Percentiles rank a stretch among this genome's conserved stretches.
These are phyloP conservation scores for Microcebus murinus DNA, from an alignment of 2,113 vertebrate species.

Conservation along the genomic window DNA sequence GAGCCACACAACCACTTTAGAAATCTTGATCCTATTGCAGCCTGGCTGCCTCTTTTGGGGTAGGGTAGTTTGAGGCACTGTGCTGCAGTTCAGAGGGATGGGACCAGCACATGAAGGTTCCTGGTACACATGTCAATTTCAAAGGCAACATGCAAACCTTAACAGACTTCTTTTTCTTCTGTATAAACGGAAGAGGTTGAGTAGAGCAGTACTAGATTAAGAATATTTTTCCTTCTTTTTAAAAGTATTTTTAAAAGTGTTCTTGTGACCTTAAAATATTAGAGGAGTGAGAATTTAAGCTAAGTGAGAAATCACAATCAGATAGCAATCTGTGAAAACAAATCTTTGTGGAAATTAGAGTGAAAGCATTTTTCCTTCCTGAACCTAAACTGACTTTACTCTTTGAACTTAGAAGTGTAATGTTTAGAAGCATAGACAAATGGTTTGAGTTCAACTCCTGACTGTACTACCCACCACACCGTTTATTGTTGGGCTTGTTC, in stretches of 20 bases:
- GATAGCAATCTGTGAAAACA: neutral
- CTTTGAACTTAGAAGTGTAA: neutral
- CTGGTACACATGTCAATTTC: neutral
- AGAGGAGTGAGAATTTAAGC: neutral
- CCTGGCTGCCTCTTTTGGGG: neutral
- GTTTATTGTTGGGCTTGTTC: neutral
- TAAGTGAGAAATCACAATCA: neutral
- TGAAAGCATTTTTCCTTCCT: neutral
- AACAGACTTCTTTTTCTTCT: neutral
- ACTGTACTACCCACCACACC: neutral
- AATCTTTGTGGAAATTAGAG: neutral
- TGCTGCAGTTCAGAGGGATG: neutral
- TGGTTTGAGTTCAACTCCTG: neutral
- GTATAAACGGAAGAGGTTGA: neutral
- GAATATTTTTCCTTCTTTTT: neutral
- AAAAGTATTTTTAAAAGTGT: neutral
- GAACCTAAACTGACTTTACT: neutral
- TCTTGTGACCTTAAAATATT: neutral
- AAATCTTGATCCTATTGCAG: neutral
- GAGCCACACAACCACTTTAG: neutral
- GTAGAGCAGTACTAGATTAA: neutral
- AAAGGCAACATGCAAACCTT: neutral
- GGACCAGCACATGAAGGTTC: neutral
- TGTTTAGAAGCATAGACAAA: neutral
- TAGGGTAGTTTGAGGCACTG: neutral